Conservation (phyloP, 2,113 vertebrate genomes). For the Dryoscopus gambensis region DNA sequence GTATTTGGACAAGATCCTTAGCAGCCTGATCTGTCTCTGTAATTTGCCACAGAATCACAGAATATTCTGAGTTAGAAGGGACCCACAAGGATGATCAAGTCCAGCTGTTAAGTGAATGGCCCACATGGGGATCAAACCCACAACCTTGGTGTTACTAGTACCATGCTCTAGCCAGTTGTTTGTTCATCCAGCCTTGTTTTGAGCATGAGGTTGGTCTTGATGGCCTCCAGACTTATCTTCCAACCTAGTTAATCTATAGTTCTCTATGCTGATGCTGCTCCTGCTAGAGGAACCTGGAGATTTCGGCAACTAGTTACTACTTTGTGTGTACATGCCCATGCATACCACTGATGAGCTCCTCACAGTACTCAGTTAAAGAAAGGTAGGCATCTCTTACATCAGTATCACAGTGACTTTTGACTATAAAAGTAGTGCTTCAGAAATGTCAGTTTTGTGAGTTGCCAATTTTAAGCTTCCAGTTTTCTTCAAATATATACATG, state of each 20-base stretch:
- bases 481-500: neutral
- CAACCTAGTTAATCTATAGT: neutral
- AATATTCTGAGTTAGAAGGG: neutral
- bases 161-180: neutral
- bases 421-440: neutral
- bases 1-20: neutral
- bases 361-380: neutral
- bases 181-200: neutral
- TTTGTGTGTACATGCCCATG: accelerated
- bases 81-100: neutral
- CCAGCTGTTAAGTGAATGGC: neutral
- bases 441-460: neutral
- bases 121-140: neutral
- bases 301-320: neutral
- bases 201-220: neutral
- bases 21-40: neutral
- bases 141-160: neutral
- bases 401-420: neutral
- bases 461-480: neutral
- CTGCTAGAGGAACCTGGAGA: neutral
- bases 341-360: neutral
- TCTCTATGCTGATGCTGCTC: neutral
- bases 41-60: neutral
- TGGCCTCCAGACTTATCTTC: neutral
- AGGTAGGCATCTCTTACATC: neutral